Conservation (phyloP, 2,113 vertebrate genomes). For the Malurus elegans region DNA sequence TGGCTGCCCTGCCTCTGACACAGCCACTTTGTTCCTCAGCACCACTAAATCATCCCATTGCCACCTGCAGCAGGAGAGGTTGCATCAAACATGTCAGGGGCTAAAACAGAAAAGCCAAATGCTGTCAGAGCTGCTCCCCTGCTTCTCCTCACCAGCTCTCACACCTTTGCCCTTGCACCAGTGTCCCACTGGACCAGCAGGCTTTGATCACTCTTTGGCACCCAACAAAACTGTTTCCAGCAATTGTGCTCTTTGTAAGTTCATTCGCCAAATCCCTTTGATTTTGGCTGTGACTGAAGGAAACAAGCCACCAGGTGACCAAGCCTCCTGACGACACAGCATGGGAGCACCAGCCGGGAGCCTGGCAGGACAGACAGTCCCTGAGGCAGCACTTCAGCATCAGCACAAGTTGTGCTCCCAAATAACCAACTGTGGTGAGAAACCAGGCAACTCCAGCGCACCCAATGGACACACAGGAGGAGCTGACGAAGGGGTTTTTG, state of each 20-base stretch:
- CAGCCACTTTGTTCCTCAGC: not conserved
- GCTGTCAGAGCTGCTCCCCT: not conserved
- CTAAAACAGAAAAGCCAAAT: not conserved
- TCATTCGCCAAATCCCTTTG: not conserved
- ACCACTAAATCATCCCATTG: not conserved
- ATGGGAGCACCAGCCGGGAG: not conserved
- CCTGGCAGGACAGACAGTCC: fast-evolving
- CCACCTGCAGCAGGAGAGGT: not conserved
- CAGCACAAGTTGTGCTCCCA: not conserved
- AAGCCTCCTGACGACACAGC: not conserved
- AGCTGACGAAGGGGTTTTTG: not conserved
- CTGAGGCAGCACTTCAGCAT: not conserved
- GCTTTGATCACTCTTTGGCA: not conserved
- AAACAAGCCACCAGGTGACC: not conserved
- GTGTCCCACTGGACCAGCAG: fast-evolving
- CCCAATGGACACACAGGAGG: not conserved
- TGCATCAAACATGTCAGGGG: not conserved
- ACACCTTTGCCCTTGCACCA: fast-evolving
- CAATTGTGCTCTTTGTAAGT: fast-evolving
- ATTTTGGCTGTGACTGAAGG: not conserved
- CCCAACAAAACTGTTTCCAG: not conserved
- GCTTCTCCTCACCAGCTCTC: not conserved
- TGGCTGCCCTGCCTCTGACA: fast-evolving
- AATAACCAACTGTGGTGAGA: fast-evolving
- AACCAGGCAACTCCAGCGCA: not conserved